Evolutionary conservation across 2,797 vertebrate genomes (phyloP).

Genomic region (Lepilemur septentrionalis): DNA sequence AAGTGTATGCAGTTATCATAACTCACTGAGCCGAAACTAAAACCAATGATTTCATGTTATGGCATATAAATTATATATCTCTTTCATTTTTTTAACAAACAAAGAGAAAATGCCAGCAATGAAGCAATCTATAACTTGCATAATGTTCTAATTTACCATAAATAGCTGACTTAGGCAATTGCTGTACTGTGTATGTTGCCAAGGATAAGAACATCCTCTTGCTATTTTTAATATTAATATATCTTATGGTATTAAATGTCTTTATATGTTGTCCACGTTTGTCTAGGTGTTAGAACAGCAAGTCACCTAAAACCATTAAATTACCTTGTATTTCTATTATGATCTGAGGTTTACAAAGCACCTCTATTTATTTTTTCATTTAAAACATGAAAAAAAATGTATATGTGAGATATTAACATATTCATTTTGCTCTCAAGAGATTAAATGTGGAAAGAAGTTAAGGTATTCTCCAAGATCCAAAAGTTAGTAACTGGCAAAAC

Average conservation of each 20-base stretch:
- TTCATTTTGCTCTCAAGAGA: background rate
- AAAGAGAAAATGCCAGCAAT: background rate
- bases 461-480: background rate
- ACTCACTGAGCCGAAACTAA: background rate
- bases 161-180: background rate
- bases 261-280: background rate
- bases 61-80: background rate
- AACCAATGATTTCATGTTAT: background rate
- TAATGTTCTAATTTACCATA: background rate
- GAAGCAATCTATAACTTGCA: background rate
- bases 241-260: background rate
- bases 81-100: background rate
- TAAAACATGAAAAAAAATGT: background rate
- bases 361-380: background rate
- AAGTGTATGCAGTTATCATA: background rate
- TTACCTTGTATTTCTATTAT: background rate
- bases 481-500: background rate
- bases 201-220: background rate
- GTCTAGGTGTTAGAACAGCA: background rate
- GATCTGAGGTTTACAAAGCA: background rate
- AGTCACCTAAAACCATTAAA: background rate
- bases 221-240: slow-evolving; percentile 4
- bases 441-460: background rate
- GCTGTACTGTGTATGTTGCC: background rate
- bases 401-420: background rate